Base-by-base conservation (phyloP, 1,140 invertebrate genomes). In the Anoplolepis gracilipes region DNA sequence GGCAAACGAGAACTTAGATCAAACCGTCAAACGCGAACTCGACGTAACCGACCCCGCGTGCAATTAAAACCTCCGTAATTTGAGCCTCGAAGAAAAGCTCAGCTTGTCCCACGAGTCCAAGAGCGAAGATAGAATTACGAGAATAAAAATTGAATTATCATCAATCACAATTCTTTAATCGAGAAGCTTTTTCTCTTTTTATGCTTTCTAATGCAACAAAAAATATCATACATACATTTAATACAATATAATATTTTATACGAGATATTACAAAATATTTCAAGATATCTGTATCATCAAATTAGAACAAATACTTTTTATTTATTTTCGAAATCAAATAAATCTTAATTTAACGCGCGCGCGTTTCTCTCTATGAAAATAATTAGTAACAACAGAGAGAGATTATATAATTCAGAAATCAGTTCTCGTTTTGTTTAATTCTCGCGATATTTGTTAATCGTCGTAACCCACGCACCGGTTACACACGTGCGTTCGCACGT, bases 1-100 rank as follows among this genome's bases (percentile, higher is more conserved):
- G 78, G 78, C 25, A 53, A 53, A 25, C 36, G 64, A 57, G 67
- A 82, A 82, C 78, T 82, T 82, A 59, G 67, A 82, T 82, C 78
- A 72, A 82, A 82, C 67, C 78, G 78, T 82, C 67, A 82, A 82
- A 82, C 78, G 72, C 67, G 78, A 72, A 57, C 78, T 55, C 62
- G 65, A 57, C 39, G 78, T 82, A 82, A 72, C 67, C 19, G 36
- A 55, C 39, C 75, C 46, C 53, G 78, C 13, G 78, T 59, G 78
- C 78, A 82, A 82, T 82, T 82, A 46, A 70, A 82, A n/a, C 65
- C 25, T 39, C 53, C 25, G 16, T n/a, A 22, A 69, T 57, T 57
- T 25, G 33, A 57, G 25, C 28, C 13, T 49, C 25, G 53, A 39
- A 55, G 36, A 79, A 79, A 79, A 70, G 25, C 64, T 39, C 59